Conservation (phyloP, 2,113 vertebrate species). For the Coptodon bakossiorum region DNA sequence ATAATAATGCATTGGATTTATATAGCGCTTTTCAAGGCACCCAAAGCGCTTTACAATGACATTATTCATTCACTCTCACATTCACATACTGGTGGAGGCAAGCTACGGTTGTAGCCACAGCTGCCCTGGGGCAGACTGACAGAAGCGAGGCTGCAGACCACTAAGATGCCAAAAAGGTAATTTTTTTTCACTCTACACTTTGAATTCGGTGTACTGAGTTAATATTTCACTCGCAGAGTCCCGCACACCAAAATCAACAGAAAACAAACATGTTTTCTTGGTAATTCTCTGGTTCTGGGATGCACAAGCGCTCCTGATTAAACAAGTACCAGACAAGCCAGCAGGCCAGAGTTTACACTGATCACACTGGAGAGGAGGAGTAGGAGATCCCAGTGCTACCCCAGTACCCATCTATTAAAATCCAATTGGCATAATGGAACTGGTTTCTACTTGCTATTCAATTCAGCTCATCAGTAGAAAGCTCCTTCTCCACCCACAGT, state of each 20-base stretch:
- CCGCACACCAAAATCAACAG: not conserved
- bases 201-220: not conserved
- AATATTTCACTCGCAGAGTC: not conserved
- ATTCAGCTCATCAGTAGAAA: constrained; percentile 37
- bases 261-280: not conserved
- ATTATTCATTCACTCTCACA: no score
- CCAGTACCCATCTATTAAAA: not conserved
- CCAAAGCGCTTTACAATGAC: no score
- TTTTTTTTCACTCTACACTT: not conserved
- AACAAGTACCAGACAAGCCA: not conserved
- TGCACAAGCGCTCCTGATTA: not conserved
- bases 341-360: not conserved
- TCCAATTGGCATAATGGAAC: constrained; percentile 32
- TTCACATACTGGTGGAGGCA: no score
- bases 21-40: no score
- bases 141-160: not conserved
- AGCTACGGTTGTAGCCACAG: no score
- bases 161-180: not conserved
- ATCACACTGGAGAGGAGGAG: not conserved
- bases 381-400: not conserved
- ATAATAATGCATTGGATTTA: no score
- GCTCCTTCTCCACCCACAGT: constrained; percentile 27
- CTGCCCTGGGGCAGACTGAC: no score
- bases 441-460: constrained; percentile 46
- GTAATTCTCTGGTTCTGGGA: not conserved